Conservation (phyloP, 35 echinoderm and acorn worm species). For the Amphiura filiformis region DNA sequence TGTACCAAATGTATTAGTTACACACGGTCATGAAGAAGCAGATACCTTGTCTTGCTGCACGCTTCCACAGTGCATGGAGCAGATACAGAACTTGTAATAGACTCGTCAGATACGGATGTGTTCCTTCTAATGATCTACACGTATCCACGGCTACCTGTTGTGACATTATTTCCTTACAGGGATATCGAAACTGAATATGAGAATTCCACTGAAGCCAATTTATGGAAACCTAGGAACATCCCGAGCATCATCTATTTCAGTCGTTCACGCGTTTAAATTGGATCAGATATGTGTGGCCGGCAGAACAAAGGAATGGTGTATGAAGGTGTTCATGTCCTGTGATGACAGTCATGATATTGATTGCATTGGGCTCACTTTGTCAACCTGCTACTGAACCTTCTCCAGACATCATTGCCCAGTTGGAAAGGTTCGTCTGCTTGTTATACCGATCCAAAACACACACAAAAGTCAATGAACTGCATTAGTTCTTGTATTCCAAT, state of each 20-base stretch:
- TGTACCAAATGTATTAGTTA: neutral
- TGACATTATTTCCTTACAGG: slow-evolving; percentile 1
- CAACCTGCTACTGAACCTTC: neutral
- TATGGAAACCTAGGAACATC: slow-evolving; percentile 11
- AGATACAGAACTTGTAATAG: neutral
- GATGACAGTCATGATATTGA: slow-evolving; percentile 2
- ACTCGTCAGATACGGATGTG: neutral
- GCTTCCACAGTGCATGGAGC: neutral
- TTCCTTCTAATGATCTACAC: neutral
- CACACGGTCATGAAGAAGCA: neutral
- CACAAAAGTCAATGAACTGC: neutral
- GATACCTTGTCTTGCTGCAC: neutral
- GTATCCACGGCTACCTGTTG: slow-evolving; percentile 19
- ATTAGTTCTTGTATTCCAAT: slow-evolving; percentile 7
- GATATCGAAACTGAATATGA: neutral
- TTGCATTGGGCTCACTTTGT: neutral
- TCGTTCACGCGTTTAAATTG: neutral
- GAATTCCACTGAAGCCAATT: slow-evolving; percentile 1
- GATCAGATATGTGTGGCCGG: slow-evolving; percentile 13
- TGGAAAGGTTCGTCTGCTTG: slow-evolving; percentile 10
- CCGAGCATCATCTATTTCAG: slow-evolving; percentile 17
- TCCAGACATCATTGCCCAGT: slow-evolving; percentile 4
- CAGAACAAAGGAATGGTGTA: slow-evolving; percentile 18
- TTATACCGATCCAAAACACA: neutral
- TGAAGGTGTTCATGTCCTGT: slow-evolving; percentile 25